phyloP scores from a whole-genome alignment of 1,140 invertebrate genomes.

The silkworm (Bombyx mori) region ASM3026992v2 NC_085129.1:5524501-5525000 shows the following conservation, averaged over 20 bases:
- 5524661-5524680: slow-evolving; percentile 3
- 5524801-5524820: slow-evolving; percentile 35
- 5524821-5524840: slow-evolving; percentile 42
- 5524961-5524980: too few relatives aligned
- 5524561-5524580: too few relatives aligned
- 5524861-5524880: slow-evolving; percentile 13
- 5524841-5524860: slow-evolving; percentile 22
- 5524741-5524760: not conserved
- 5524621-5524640: not conserved
- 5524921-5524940: too few relatives aligned
- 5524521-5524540: too few relatives aligned
- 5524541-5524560: too few relatives aligned
- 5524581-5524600: too few relatives aligned
- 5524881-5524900: too few relatives aligned
- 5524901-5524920: too few relatives aligned
- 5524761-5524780: slow-evolving; percentile 38
- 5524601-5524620: too few relatives aligned
- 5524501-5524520: too few relatives aligned
- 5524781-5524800: slow-evolving; percentile 45
- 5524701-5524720: slow-evolving; percentile 10
- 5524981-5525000: too few relatives aligned
- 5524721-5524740: not conserved
- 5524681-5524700: slow-evolving; percentile 5
- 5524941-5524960: too few relatives aligned
- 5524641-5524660: slow-evolving; percentile 5